phyloP scores from a whole-genome alignment of 2,113 vertebrate genomes.

The Lepus americanus region DNA sequence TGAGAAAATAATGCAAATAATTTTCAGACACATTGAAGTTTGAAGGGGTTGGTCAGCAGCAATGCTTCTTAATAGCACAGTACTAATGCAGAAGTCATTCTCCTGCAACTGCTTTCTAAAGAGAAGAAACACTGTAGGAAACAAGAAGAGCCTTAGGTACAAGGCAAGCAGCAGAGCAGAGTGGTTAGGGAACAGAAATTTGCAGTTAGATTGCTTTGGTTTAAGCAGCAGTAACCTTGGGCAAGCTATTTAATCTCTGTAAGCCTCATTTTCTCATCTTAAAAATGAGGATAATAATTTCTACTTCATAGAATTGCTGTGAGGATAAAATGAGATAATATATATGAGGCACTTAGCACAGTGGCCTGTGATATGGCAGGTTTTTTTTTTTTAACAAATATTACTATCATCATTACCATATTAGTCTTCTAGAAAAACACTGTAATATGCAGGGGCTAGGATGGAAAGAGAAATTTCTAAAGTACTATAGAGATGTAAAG shows the following conservation, averaged over 20 bases:
- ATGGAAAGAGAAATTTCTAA: slow-evolving; percentile 38
- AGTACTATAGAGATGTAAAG: background rate
- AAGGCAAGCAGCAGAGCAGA: slow-evolving; percentile 16
- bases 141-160: slow-evolving; percentile 21
- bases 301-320: slow-evolving; percentile 54
- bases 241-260: slow-evolving; percentile 46
- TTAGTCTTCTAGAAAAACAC: slow-evolving; percentile 48
- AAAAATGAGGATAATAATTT: slow-evolving; percentile 68
- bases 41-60: background rate
- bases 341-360: slow-evolving; percentile 44
- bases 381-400: slow-evolving; percentile 46
- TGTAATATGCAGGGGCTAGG: background rate
- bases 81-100: background rate
- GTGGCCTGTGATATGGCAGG: background rate
- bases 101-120: background rate
- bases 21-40: background rate
- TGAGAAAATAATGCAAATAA: slow-evolving; percentile 2
- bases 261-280: slow-evolving; percentile 63
- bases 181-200: background rate
- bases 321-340: slow-evolving; percentile 48
- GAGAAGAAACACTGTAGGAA: background rate
- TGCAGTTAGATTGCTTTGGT: slow-evolving; percentile 29
- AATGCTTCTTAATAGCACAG: background rate
- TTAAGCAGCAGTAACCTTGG: slow-evolving; percentile 54
- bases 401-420: slow-evolving; percentile 21